Evolutionary conservation across 2,888 invertebrate species (phyloP), one percentile per base, ranked within the genome.

Genomic region (Eustalomyia histrio): DNA sequence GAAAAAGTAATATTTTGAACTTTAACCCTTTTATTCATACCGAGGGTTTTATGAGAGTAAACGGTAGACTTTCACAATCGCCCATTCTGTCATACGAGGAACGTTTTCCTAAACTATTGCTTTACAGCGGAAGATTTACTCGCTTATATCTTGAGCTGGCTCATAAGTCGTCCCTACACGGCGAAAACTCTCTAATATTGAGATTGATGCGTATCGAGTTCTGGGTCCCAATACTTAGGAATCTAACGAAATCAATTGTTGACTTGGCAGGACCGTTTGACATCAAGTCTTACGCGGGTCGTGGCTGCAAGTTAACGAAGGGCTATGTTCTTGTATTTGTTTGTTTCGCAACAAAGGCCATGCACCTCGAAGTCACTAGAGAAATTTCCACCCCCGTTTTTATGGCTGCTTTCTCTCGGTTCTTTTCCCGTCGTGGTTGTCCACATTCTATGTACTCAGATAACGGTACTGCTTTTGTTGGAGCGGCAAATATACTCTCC

Each of bases 371-470:
- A 12, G 67, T 39, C 1, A 60, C 60, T 14, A 67, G 60, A 7
- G 60, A 67, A 8, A 16, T 74, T 0, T 60, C 65, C 10, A 67
- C 65, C 21, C 60, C 58, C 21, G 74, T 60, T n/a, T 74, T 74
- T 10, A 21, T 60, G 60, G 50, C 69, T 16, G 69, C 69, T 9
- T 52, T 71, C 18, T 55, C 73, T 2, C 65, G 60, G 39, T 60
- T 65, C 39, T 65, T 74, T 17, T 65, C 64, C 14, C 29, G 57
- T 9, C 67, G 67, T 9, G 57, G 64, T 39, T 64, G 63, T 12
- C 64, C 64, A 18, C 47, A 21, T 50, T 21, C 9, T n/a, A 72
- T 72, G 16, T 72, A 63, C 12, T 74, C 65, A 1, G 65, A 74
- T 21, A 74, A 67, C 16, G 74, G 74, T 10, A 65, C 65, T 10